These are phyloP conservation scores for Anthrax anthrax DNA, from an alignment of 2,888 invertebrate species.

Conservation along the genomic window DNA sequence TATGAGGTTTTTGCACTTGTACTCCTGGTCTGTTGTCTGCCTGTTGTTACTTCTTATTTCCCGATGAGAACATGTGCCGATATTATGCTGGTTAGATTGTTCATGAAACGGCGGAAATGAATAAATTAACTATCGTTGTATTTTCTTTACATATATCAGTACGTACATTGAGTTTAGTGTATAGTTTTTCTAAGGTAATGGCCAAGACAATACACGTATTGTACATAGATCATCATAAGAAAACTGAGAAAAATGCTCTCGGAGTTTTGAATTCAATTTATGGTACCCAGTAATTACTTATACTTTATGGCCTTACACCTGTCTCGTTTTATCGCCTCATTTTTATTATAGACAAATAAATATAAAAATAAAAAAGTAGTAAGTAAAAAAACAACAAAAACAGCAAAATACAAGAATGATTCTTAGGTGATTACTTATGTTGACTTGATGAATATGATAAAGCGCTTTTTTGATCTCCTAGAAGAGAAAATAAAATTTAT, in stretches of 20 bases:
- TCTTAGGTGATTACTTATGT: not conserved
- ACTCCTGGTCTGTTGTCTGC: not conserved
- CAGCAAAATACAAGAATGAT: not conserved
- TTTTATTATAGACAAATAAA: too few species aligned
- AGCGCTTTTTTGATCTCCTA: not conserved
- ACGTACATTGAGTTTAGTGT: too few species aligned
- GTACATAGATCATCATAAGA: too few species aligned
- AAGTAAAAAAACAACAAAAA: not conserved
- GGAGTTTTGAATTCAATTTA: slow-evolving; percentile 1
- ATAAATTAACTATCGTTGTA: not conserved
- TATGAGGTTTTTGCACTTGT: slow-evolving; percentile 4
- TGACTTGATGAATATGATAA: not conserved
- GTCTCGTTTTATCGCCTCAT: slow-evolving; percentile 7
- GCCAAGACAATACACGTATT: too few species aligned
- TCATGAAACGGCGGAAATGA: not conserved
- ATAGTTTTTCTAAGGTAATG: too few species aligned
- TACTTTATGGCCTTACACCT: slow-evolving; percentile 3
- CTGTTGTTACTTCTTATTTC: not conserved
- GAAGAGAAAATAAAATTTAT: not conserved
- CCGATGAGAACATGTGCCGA: not conserved
- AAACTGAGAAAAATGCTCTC: slow-evolving; percentile 7
- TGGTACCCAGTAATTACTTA: not conserved
- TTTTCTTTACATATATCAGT: too few species aligned
- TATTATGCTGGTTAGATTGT: not conserved
- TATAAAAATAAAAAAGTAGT: too few species aligned